A percentile compares a stretch with the other conserved stretches of the same genome.
These are phyloP conservation scores for Parus major DNA, from an alignment of 2,113 vertebrate species.

Conservation along the genomic window DNA sequence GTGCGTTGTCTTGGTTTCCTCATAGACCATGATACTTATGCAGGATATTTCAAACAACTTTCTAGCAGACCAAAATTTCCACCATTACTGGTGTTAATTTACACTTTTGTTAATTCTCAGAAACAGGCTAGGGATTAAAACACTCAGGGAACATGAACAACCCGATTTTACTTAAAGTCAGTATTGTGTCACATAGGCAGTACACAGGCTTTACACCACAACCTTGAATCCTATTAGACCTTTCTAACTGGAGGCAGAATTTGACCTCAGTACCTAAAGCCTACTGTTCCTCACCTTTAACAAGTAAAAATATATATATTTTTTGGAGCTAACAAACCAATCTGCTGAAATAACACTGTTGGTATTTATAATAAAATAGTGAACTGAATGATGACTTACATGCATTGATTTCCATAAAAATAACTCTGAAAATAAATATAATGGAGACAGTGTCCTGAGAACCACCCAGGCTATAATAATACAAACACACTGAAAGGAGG, in stretches of 20 bases:
- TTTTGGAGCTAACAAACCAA: neutral
- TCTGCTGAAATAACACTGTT: neutral
- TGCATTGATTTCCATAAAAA: neutral
- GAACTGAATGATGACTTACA: neutral
- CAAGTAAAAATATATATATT: neutral
- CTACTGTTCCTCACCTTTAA: neutral
- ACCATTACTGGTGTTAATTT: neutral
- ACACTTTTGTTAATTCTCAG: neutral
- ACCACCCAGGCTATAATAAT: neutral
- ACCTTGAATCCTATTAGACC: neutral
- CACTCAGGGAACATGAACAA: fast-evolving
- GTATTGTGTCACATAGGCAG: neutral
- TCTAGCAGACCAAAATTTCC: neutral
- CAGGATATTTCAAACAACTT: neutral
- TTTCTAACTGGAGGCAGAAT: neutral
- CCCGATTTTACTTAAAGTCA: neutral
- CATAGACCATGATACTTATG: neutral
- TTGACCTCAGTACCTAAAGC: neutral
- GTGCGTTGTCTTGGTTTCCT: neutral
- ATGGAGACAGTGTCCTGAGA: neutral
- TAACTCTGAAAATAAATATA: neutral
- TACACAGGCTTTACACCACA: neutral
- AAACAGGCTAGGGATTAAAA: neutral
- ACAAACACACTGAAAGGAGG: neutral
- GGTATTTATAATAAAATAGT: neutral